Conservation (phyloP, 2,113 vertebrate genomes). For the Regulus satrapa region DNA sequence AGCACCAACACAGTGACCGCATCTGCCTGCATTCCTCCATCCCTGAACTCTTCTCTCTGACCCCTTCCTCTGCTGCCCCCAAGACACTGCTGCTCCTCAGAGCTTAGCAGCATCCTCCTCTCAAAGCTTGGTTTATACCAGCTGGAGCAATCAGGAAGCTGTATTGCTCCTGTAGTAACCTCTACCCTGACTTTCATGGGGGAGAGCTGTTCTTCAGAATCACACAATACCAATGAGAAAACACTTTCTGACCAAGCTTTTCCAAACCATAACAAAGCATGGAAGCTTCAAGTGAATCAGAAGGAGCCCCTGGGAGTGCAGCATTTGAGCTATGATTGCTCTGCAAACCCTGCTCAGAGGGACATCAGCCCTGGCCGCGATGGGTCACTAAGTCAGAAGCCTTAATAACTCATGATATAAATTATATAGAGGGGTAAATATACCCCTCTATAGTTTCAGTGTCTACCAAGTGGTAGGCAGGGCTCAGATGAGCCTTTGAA, state of each 20-base stretch:
- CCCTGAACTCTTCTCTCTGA: not conserved
- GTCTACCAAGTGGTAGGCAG: not conserved
- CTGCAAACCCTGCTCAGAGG: not conserved
- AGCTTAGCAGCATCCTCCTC: not conserved
- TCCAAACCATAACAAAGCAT: not conserved
- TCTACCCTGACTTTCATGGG: not conserved
- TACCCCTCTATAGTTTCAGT: not conserved
- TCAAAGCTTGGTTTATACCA: not conserved
- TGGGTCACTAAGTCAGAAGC: not conserved
- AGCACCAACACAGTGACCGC: accelerated
- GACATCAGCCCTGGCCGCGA: accelerated
- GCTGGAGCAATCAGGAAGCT: not conserved
- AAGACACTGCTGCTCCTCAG: not conserved
- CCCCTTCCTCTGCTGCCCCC: not conserved
- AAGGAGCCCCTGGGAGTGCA: not conserved
- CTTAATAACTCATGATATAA: not conserved
- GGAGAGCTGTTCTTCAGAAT: not conserved
- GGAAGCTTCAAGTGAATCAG: not conserved
- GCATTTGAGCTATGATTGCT: not conserved
- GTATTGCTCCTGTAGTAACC: not conserved
- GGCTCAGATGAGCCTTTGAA: not conserved
- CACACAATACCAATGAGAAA: not conserved
- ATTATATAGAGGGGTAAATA: not conserved
- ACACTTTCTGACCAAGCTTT: not conserved
- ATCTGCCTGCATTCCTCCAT: not conserved